Evolutionary conservation across 2,797 vertebrate species (phyloP).

Genomic region (Alcedo quadribrachys): DNA sequence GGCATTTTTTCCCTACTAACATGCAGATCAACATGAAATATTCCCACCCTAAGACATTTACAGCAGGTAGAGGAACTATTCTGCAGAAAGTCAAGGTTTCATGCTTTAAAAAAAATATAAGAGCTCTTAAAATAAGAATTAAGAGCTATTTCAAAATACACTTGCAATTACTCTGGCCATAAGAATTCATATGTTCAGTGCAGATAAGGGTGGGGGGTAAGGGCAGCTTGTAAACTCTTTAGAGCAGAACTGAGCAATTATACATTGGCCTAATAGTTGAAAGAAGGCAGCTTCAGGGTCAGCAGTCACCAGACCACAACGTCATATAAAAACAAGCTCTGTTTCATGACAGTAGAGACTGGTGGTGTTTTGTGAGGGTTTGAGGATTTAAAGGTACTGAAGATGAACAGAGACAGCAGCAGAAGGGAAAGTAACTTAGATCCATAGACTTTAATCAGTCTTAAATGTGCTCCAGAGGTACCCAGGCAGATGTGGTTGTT

Average conservation of each 20-base stretch:
- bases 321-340: fast-evolving
- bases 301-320: not conserved
- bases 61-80: not conserved
- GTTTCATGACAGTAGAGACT: not conserved
- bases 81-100: not conserved
- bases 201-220: not conserved
- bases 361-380: not conserved
- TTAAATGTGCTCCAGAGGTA: not conserved
- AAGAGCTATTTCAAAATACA: slow-evolving; percentile 23
- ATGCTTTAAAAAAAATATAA: not conserved
- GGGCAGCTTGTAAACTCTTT: not conserved
- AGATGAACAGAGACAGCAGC: not conserved
- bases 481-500: not conserved
- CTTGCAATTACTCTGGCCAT: not conserved
- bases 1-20: not conserved
- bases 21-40: not conserved
- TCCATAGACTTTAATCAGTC: not conserved
- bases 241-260: not conserved
- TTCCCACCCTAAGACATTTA: not conserved
- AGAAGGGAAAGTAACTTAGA: not conserved
- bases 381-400: not conserved
- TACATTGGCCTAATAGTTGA: not conserved
- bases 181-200: not conserved
- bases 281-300: not conserved
- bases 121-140: slow-evolving; percentile 34